Conservation (phyloP, 2,113 vertebrate genomes). For the Halcyon senegalensis region DNA sequence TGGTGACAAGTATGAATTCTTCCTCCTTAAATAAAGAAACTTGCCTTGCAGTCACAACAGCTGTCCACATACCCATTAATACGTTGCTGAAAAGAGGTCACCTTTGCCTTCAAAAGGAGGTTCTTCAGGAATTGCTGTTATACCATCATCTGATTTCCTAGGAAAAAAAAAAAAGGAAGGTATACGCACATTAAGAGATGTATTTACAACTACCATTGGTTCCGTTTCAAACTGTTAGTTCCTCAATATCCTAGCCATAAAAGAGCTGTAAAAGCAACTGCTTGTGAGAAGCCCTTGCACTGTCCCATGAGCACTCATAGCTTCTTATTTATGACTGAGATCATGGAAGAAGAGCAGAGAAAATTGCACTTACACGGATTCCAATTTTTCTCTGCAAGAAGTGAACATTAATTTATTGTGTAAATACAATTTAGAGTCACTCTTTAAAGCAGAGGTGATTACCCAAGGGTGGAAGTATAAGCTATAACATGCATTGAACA, state of each 20-base stretch:
- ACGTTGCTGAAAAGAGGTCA: background rate
- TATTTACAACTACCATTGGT: background rate
- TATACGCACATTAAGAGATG: background rate
- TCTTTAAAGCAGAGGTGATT: conserved; percentile 6
- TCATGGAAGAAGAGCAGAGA: background rate
- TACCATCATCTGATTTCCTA: background rate
- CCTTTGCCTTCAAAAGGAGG: conserved; percentile 2
- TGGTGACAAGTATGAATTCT: background rate
- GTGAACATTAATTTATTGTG: background rate
- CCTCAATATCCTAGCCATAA: background rate
- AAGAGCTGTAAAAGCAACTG: conserved; percentile 13
- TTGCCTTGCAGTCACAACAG: conserved; percentile 20
- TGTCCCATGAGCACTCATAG: background rate
- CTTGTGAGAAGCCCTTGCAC: background rate
- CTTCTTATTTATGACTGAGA: background rate
- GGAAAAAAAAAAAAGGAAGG: background rate
- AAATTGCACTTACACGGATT: background rate
- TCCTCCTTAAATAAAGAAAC: background rate
- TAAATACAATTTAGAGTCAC: conserved; percentile 41
- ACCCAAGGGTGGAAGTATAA: background rate
- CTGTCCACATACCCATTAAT: background rate
- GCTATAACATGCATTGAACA: background rate
- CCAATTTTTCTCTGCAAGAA: background rate
- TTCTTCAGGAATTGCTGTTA: background rate
- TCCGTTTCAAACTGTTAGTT: conserved; percentile 8